Conservation (phyloP, 1,140 invertebrate species). For the Camponotus pennsylvanicus region DNA sequence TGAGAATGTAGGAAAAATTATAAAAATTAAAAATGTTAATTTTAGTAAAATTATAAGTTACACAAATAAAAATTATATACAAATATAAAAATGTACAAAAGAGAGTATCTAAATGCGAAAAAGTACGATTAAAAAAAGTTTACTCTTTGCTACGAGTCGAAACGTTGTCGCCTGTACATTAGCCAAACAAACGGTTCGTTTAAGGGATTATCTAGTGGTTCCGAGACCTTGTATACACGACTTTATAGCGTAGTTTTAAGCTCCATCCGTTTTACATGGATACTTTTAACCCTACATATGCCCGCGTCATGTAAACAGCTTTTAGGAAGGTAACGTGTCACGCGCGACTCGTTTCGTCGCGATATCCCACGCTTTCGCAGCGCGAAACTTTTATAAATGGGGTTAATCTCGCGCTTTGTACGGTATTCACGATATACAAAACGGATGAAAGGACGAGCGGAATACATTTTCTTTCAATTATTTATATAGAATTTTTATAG, state of each 20-base stretch:
- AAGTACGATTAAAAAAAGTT: background rate
- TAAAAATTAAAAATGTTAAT: too few relatives aligned
- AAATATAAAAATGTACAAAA: background rate
- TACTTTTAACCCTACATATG: slow-evolving; percentile 38
- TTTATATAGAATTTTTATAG: background rate
- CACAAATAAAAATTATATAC: too few relatives aligned
- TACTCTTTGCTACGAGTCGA: background rate
- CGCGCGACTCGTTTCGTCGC: slow-evolving; percentile 18
- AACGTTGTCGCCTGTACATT: background rate
- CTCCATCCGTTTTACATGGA: slow-evolving; percentile 43
- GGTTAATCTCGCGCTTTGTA: slow-evolving; percentile 26
- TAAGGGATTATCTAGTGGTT: background rate
- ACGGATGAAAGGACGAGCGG: slow-evolving; percentile 17
- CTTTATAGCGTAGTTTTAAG: slow-evolving; percentile 41
- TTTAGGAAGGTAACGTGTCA: slow-evolving; percentile 12
- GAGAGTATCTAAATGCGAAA: background rate
- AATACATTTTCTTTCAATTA: slow-evolving; percentile 45
- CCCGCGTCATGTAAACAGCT: slow-evolving; percentile 39
- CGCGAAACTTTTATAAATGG: slow-evolving; percentile 39
- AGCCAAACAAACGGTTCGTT: background rate
- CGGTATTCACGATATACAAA: background rate
- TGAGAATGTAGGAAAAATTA: too few relatives aligned
- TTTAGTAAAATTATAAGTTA: too few relatives aligned
- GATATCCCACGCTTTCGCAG: slow-evolving; percentile 27
- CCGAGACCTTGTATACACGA: background rate